Percentiles rank a stretch among this genome's conserved stretches.
Conservation (phyloP, 2,888 invertebrate species). For the Habrosyne pyritoides region DNA sequence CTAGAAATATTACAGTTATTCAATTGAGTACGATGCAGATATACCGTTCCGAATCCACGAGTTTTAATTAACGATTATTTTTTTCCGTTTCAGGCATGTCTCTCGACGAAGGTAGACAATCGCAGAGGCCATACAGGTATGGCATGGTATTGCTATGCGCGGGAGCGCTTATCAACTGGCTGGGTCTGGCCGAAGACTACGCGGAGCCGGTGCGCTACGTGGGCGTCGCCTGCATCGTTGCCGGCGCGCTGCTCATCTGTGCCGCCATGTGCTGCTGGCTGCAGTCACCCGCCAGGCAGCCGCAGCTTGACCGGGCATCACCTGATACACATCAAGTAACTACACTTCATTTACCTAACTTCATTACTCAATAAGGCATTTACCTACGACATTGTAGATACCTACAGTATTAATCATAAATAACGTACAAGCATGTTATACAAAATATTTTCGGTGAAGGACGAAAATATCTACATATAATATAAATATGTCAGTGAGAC, state of each 20-base stretch:
- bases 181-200: constrained; percentile 88
- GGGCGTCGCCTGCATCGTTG: constrained; percentile 89
- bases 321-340: constrained; percentile 79
- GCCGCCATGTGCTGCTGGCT: constrained; percentile 90
- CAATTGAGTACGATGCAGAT: not conserved
- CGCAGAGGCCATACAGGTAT: constrained; percentile 88
- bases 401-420: too few species aligned
- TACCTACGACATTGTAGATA: too few species aligned
- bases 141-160: constrained; percentile 89
- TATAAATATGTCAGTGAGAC: not conserved
- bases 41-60: constrained; percentile 11
- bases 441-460: too few species aligned
- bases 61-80: not conserved
- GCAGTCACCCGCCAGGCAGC: constrained; percentile 78
- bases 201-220: constrained; percentile 89
- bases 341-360: not conserved
- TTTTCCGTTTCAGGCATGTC: constrained; percentile 84
- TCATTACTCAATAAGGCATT: too few species aligned
- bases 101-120: constrained; percentile 86
- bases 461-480: too few species aligned
- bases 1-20: not conserved
- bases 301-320: constrained; percentile 69
- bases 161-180: constrained; percentile 89
- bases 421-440: too few species aligned
- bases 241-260: constrained; percentile 88